Evolutionary conservation across 2,888 invertebrate species (phyloP), one percentile per base, ranked within the genome.

Genomic region (Aproaerema taeniolella): DNA sequence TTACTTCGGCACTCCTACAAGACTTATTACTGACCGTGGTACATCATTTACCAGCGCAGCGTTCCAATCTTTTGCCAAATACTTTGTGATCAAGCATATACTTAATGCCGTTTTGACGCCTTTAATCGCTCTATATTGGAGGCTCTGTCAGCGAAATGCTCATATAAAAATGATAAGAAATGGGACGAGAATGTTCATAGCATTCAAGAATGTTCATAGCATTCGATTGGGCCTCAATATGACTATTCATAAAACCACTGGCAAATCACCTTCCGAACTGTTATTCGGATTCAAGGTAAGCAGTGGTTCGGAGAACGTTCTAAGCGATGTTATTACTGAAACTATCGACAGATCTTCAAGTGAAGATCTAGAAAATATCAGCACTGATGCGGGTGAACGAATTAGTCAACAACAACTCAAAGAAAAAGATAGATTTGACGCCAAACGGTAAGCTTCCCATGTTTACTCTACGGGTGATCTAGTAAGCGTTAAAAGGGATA

Each of bases 41-140:
- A 40, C 47, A 2, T 31, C 43, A 2, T 46, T 43, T 8, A 50
- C 44, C 24, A n/a, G 17, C 8, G 13, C 5, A 6, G 9, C 31
- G 11, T 53, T 57, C 29, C 39, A 44, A 25, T 14, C 38, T 1
- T 53, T 46, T 26, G 28, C 33, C 6, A 2, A 16, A 6, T 6
- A 16, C 6, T 30, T 14, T 3, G 38, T 41, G 3, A 45, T 53
- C 3, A 47, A 41, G 13, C 50, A 50, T 30, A 28, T 53, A 5
- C 7, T 41, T 5, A 49, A 50, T 15, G 42, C 49, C 2, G 50
- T 49, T 1, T 46, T 46, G 0, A 52, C 52, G 0, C 52, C 50
- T 46, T 42, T 20, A 52, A 52, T 28, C 31, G 49, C 9, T 49
- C 50, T 6, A 53, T 53, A 5, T 8, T 43, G 1, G 46, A 39